Percentiles rank a stretch among this genome's conserved stretches.
Evolutionary conservation across 2,113 vertebrate species (phyloP).

Genomic region (Platycercus adscitus): DNA sequence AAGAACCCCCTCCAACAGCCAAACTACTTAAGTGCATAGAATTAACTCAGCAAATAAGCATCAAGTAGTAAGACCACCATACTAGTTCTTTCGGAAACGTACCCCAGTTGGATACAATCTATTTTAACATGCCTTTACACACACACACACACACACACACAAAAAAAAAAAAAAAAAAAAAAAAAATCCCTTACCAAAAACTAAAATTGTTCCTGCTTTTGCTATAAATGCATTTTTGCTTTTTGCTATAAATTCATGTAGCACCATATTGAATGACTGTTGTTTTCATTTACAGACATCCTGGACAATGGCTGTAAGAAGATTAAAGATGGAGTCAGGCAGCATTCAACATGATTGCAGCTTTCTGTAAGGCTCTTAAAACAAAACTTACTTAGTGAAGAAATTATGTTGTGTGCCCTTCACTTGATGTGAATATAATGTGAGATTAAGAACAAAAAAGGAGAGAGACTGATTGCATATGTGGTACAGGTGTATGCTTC

Average conservation of each 20-base stretch:
- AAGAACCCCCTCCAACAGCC: background rate
- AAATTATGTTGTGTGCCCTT: background rate
- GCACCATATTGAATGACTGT: background rate
- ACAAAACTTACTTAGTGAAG: background rate
- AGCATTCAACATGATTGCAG: background rate
- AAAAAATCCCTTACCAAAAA: background rate
- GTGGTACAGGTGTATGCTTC: background rate
- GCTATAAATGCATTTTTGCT: background rate
- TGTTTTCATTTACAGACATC: background rate
- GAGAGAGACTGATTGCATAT: background rate
- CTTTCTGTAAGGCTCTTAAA: background rate
- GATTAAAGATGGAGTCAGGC: background rate
- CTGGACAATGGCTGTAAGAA: background rate
- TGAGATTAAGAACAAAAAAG: background rate
- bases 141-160: background rate
- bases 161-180: background rate
- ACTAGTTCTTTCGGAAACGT: background rate
- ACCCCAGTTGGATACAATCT: rapidly evolving
- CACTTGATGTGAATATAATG: background rate
- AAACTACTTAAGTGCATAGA: background rate
- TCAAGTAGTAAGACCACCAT: background rate
- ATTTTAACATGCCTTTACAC: background rate
- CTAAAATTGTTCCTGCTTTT: background rate
- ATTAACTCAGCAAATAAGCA: background rate
- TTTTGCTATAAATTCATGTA: background rate